Conservation (phyloP, 2,797 vertebrate species). For the Epinephelus malabaricus region DNA sequence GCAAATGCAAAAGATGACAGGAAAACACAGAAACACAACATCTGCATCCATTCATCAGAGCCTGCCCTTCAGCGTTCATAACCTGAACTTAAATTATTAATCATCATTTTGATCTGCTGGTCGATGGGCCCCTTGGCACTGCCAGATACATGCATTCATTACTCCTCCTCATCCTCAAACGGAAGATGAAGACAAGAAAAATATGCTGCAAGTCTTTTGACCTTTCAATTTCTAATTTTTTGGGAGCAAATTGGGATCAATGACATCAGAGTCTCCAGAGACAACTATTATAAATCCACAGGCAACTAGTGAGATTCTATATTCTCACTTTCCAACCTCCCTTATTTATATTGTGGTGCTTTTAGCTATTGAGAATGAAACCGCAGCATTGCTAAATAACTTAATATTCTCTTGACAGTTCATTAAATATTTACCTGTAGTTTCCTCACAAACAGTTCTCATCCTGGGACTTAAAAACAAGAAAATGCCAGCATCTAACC, state of each 20-base stretch:
- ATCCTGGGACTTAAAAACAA: constrained; percentile 35
- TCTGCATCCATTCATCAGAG: constrained; percentile 52
- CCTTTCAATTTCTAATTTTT: constrained; percentile 48
- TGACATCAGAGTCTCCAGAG: constrained; percentile 25
- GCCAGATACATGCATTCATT: constrained; percentile 28
- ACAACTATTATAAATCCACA: constrained; percentile 6
- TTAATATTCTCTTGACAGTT: constrained; percentile 55
- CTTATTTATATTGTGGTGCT: constrained; percentile 33
- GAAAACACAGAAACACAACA: constrained; percentile 43
- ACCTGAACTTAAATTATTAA: constrained; percentile 63
- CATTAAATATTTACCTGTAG: constrained; percentile 71
- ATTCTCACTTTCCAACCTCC: constrained; percentile 16
- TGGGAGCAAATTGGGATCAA: constrained; percentile 54
- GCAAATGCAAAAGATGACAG: constrained; percentile 51
- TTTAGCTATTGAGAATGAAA: constrained; percentile 46
- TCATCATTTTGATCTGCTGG: constrained; percentile 63
- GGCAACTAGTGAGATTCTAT: constrained; percentile 1
- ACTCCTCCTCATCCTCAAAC: constrained; percentile 32
- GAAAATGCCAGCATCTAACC: constrained; percentile 13
- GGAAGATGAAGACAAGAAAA: constrained; percentile 44
- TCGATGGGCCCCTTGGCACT: constrained; percentile 16
- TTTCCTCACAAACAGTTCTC: constrained; percentile 45
- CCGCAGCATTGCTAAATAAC: constrained; percentile 40
- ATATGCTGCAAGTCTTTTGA: constrained; percentile 30
- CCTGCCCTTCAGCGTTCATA: constrained; percentile 50